These are phyloP conservation scores for Acipenser ruthenus DNA, from an alignment of 2,797 vertebrate species.

Conservation along the genomic window DNA sequence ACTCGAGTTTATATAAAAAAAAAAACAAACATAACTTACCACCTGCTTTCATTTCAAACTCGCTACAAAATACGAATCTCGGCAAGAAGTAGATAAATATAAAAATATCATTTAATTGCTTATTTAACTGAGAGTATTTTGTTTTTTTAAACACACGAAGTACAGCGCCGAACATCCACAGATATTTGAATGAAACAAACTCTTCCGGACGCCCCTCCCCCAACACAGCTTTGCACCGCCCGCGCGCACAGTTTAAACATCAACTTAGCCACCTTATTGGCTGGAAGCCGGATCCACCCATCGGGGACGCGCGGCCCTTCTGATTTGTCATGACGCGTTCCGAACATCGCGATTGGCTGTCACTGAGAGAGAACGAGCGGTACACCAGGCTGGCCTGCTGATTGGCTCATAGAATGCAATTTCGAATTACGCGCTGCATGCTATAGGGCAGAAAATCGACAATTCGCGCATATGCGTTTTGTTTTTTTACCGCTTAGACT, in stretches of 20 bases:
- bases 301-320: fast-evolving
- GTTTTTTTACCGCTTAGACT: background rate
- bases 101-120: background rate
- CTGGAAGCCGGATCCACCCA: conserved; percentile 18
- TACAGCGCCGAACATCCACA: background rate
- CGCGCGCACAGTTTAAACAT: conserved; percentile 63
- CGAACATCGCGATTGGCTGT: conserved; percentile 30
- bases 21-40: conserved; percentile 49
- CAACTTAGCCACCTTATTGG: conserved; percentile 43
- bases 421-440: conserved; percentile 64
- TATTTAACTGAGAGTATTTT: background rate
- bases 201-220: conserved; percentile 45
- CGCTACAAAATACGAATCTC: background rate
- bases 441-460: conserved; percentile 43
- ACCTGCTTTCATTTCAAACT: conserved; percentile 65
- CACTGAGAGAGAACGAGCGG: conserved; percentile 32
- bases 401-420: conserved; percentile 50
- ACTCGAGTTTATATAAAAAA: background rate
- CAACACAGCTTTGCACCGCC: conserved; percentile 44
- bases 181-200: conserved; percentile 17
- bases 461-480: conserved; percentile 3
- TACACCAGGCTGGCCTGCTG: background rate
- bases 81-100: background rate
- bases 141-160: background rate
- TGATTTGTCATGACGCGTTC: conserved; percentile 36